Evolutionary conservation across 2,113 vertebrate genomes (phyloP), one percentile per base, ranked within the genome.

Genomic region (Melanerpes formicivorus): DNA sequence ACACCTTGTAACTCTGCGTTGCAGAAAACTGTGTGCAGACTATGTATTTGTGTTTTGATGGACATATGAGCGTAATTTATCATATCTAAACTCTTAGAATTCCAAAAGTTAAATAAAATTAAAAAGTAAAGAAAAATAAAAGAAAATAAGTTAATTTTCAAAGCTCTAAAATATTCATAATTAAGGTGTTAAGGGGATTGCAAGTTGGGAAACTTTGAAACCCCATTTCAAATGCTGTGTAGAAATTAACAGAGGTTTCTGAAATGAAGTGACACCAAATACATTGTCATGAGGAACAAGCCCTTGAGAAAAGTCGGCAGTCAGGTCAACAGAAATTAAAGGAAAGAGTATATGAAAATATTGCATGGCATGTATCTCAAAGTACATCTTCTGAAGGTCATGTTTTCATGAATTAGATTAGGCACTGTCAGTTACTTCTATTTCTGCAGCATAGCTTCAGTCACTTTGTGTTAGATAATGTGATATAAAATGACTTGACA

Each of bases 381-480:
- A 95, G 55, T 42, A 70, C 42, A 79, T 92, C 69, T 93, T 95
- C 81, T 94, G 88, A 93, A 95, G 76, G 93, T 95, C 87, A 82
- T 48, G 46, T 95, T 97, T 92, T 93, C 84, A 93, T 90, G 69
- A 60, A 95, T 96, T 83, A 92, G 55, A 83, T 97, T 95, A 96
- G 69, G 42, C 54, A 84, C 40, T 95, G 84, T 87, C 92, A 94
- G 69, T 94, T 96, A 88, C 56, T 93, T 94, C 72, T 94, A 14
- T 65, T 95, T 91, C 80, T 81, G 65, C 88, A 56, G 88, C 67
- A 94, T 13, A 91, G 52, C 67, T 92, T 86, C 90, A 83, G 85
- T 95, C 89, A 94, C 42, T 75, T 86, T 87, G 37, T 85, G 52
- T 95, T 97, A 95, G 70, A 90, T 76, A 84, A 80, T 12, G 32